Percentiles rank a stretch among this genome's conserved stretches.
Evolutionary conservation across 2,113 vertebrate species (phyloP).

Genomic region (Microtus richardsoni): DNA sequence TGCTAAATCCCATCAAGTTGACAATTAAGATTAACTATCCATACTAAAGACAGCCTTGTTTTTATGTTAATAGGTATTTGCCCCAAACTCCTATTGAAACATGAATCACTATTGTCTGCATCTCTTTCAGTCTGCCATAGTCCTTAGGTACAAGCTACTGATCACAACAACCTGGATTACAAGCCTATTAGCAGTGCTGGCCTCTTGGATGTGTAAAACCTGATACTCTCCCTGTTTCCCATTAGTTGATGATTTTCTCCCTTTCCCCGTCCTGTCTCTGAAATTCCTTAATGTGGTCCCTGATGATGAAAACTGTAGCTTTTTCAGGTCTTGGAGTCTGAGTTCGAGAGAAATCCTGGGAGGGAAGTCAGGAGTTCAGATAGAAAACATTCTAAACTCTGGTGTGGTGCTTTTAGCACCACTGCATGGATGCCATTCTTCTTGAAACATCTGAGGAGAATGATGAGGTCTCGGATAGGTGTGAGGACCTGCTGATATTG

Average conservation of each 20-base stretch:
- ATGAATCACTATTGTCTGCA: no score
- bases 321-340: neutral
- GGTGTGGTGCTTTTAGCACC: rapidly evolving
- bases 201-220: neutral
- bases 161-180: neutral
- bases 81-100: neutral
- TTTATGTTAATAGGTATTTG: neutral
- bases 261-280: neutral
- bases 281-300: neutral
- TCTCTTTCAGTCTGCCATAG: neutral
- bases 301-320: neutral
- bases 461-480: neutral
- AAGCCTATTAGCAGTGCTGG: neutral
- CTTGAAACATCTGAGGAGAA: neutral
- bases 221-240: neutral
- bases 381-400: neutral
- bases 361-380: neutral
- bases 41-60: neutral
- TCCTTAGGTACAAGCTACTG: neutral
- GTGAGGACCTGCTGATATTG: neutral
- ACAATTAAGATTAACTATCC: neutral
- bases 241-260: neutral
- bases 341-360: neutral
- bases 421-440: neutral
- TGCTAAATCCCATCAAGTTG: neutral